Conservation (phyloP, 2,888 invertebrate species). For the Cryptocephalus primarius region DNA sequence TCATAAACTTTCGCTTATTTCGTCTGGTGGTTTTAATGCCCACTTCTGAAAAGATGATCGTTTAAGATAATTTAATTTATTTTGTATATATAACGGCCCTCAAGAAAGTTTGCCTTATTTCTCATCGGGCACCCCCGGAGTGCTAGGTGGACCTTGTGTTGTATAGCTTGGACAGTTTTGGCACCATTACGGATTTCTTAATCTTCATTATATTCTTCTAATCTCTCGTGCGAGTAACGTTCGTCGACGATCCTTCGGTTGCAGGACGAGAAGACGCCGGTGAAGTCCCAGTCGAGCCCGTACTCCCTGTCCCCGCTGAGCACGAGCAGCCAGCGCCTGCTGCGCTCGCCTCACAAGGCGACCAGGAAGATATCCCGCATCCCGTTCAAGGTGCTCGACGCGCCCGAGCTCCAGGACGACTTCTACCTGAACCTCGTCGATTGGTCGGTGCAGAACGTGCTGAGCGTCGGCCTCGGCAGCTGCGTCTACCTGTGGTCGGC, state of each 20-base stretch:
- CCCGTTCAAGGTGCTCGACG: slow-evolving; percentile 92
- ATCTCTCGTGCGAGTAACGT: too few species aligned
- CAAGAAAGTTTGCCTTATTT: too few species aligned
- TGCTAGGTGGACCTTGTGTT: too few species aligned
- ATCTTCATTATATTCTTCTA: too few species aligned
- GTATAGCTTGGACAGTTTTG: too few species aligned
- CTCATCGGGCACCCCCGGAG: too few species aligned
- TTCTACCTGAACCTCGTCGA: slow-evolving; percentile 98
- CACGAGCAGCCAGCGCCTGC: slow-evolving; percentile 85
- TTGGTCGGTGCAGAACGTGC: slow-evolving; percentile 95
- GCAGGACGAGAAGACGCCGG: slow-evolving; percentile 51
- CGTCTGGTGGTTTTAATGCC: too few species aligned
- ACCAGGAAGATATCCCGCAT: slow-evolving; percentile 96
- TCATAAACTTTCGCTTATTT: too few species aligned
- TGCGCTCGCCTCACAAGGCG: slow-evolving; percentile 94
- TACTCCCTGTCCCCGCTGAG: slow-evolving; percentile 94
- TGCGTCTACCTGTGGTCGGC: slow-evolving; percentile 99
- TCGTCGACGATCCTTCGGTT: slow-evolving; percentile 37
- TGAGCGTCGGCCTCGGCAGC: slow-evolving; percentile 94
- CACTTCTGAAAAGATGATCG: too few species aligned
- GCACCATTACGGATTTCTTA: too few species aligned
- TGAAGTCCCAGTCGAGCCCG: slow-evolving; percentile 66
- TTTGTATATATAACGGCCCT: too few species aligned
- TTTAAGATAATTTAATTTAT: too few species aligned
- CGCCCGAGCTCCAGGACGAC: slow-evolving; percentile 96